A percentile compares a stretch with the other conserved stretches of the same genome.
Evolutionary conservation across 2,888 invertebrate genomes (phyloP).

Genomic region (Dicranocentrus wangi): DNA sequence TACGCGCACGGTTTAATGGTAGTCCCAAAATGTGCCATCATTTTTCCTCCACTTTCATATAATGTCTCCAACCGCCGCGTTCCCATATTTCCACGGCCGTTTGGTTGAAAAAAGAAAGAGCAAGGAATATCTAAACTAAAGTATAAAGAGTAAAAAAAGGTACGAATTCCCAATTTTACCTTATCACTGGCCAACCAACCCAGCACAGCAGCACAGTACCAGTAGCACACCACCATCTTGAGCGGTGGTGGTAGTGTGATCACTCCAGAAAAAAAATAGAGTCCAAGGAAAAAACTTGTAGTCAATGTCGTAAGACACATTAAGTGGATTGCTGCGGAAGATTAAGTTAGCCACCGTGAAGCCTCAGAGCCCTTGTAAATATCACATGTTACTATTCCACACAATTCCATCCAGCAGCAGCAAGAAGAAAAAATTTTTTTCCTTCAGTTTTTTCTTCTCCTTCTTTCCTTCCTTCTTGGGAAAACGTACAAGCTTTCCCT

Average conservation of each 20-base stretch:
- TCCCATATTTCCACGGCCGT: too few relatives aligned
- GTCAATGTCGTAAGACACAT: constrained; percentile 55
- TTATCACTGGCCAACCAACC: too few relatives aligned
- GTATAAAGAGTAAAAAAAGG: too few relatives aligned
- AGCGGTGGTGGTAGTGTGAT: constrained; percentile 39
- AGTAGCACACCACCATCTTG: too few relatives aligned
- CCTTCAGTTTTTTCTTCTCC: constrained; percentile 16
- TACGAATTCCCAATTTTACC: too few relatives aligned
- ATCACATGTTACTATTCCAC: constrained; percentile 12
- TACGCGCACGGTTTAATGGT: too few relatives aligned
- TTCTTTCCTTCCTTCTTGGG: too few relatives aligned
- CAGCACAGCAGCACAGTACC: too few relatives aligned
- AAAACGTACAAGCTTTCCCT: not conserved
- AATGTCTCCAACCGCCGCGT: not conserved
- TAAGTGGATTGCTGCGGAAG: constrained; percentile 58
- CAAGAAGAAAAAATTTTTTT: constrained; percentile 37
- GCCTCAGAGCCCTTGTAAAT: constrained; percentile 58
- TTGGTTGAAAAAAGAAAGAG: not conserved
- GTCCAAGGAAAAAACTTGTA: constrained; percentile 45
- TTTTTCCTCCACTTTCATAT: not conserved
- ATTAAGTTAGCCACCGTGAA: constrained; percentile 59
- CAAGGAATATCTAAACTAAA: too few relatives aligned
- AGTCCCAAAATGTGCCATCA: not conserved
- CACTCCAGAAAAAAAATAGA: not conserved
- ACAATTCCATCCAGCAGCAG: not conserved